Evolutionary conservation across 2,797 vertebrate genomes (phyloP), one percentile per base, ranked within the genome.

Genomic region (Salarias fasciatus): DNA sequence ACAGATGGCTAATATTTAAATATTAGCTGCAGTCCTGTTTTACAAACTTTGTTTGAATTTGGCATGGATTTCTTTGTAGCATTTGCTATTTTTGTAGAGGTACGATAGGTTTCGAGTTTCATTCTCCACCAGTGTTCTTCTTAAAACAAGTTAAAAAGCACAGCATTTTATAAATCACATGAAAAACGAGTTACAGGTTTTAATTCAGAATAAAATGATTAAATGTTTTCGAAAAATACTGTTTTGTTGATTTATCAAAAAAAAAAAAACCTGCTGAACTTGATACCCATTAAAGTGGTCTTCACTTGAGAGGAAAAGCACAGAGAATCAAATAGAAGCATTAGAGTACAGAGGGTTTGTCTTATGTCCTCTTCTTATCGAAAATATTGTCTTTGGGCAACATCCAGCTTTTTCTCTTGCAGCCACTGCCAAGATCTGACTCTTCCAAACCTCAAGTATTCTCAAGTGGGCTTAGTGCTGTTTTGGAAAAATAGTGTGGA

Each of bases 381-480:
- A 83, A 87, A 88, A 90, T 89, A 89, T 91, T 92, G 84, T 80
- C 72, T 82, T 90, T 91, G 90, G 90, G 48, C 53, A 52, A 30
- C 11, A 6, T 87, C 89, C 89, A 92, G 63, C 61, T 71, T 18
- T 87, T 86, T 84, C 69, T 63, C 69, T 63, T 53, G 31, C 48
- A 65, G 64, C 52, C 72, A 41, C 49, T 84, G 86, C 87, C 87
- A 90, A 82, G 90, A 75, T 74, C 77, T 40, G 70, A 66, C 75
- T 74, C 69, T 52, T 86, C 77, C 80, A 88, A 85, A 84, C 83
- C 84, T 85, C 78, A 63, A 86, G 82, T 88, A 85, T 85, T 85
- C 85, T 88, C 77, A 81, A 85, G 83, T 82, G 80, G 65, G 66
- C 58, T 87, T 75, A 61, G 63, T 50, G 60, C 65, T 86, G 76